Conservation (phyloP, 2,113 vertebrate genomes). For the Micronycteris hirsuta region DNA sequence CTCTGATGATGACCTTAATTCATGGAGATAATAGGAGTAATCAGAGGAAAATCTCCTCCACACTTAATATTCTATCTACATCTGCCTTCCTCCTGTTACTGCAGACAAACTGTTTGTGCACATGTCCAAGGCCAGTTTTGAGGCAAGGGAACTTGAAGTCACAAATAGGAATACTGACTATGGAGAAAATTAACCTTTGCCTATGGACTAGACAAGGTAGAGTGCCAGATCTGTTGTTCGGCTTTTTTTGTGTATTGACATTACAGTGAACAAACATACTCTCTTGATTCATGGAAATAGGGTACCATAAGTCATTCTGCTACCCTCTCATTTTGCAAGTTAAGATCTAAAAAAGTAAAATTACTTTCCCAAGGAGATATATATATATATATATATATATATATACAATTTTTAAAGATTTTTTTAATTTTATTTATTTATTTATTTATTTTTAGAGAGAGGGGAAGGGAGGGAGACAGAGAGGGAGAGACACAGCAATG, state of each 20-base stretch:
- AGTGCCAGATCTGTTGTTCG: neutral
- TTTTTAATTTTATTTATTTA: too few relatives aligned
- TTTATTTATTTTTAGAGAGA: too few relatives aligned
- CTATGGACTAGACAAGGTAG: neutral
- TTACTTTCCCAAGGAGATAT: neutral
- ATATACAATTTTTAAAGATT: too few relatives aligned
- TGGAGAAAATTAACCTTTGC: neutral
- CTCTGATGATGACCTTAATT: neutral
- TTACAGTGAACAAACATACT: neutral
- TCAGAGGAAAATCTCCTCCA: neutral
- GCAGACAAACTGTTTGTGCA: neutral
- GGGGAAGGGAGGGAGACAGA: too few relatives aligned
- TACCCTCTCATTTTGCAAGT: neutral
- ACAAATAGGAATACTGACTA: neutral
- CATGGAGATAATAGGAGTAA: constrained; percentile 2
- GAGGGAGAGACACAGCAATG: too few relatives aligned
- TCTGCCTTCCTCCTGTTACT: neutral
- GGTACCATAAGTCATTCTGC: neutral
- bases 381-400: neutral
- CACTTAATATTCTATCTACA: neutral
- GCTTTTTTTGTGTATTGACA: neutral
- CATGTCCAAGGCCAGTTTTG: neutral
- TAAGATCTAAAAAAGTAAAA: constrained; percentile 1
- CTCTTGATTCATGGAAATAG: neutral
- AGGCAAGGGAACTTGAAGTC: neutral